These are phyloP conservation scores for Cliona cf. orientalis DNA, from an alignment of 37 sponge, comb jelly and placozoan genomes.

Conservation along the genomic window DNA sequence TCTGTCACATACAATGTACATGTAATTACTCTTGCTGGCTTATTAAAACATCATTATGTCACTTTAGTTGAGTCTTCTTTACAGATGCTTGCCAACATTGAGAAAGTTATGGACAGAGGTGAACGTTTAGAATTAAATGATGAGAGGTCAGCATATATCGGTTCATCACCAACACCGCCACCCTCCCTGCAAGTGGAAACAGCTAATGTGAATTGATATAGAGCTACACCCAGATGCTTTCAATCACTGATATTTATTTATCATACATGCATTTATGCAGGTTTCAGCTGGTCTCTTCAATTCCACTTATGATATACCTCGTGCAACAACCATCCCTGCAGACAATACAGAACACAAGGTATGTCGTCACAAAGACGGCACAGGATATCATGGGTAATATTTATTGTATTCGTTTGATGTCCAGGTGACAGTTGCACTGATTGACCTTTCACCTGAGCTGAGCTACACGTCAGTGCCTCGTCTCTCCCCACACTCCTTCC, in stretches of 20 bases:
- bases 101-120: too few relatives aligned
- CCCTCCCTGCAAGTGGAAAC: conserved; percentile 1
- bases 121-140: too few relatives aligned
- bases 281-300: conserved; percentile 42
- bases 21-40: too few relatives aligned
- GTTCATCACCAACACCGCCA: conserved; percentile 24
- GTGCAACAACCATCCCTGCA: conserved; percentile 49
- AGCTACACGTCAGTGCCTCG: conserved; percentile 55
- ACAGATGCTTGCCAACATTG: too few relatives aligned
- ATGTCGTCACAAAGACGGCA: not conserved
- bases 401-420: not conserved
- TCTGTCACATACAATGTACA: too few relatives aligned
- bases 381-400: not conserved
- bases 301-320: conserved; percentile 52
- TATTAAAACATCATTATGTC: too few relatives aligned
- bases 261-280: too few relatives aligned
- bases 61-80: too few relatives aligned
- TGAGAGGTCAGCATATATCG: too few relatives aligned
- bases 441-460: conserved; percentile 45
- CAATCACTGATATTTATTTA: too few relatives aligned
- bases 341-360: conserved; percentile 68
- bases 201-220: conserved; percentile 2
- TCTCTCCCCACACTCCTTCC: conserved; percentile 63
- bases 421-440: conserved; percentile 61
- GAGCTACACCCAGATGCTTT: not conserved